Base-by-base conservation (phyloP, 1,140 invertebrate genomes). In the Drosophila repletoides region DNA sequence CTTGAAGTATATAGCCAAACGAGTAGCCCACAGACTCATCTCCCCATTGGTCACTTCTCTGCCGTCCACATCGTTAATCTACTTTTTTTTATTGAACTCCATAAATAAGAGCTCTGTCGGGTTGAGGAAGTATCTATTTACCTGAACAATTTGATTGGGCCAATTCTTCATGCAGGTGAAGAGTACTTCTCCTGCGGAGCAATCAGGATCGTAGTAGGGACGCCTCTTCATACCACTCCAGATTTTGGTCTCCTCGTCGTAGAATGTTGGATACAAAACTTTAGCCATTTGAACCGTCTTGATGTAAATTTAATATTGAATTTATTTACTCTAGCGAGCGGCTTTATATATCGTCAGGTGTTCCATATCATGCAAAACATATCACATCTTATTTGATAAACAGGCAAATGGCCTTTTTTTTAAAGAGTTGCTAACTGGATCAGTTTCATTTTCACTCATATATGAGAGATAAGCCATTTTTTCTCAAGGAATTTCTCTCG, bases 1-100 rank as follows among this genome's bases (percentile, higher is more conserved):
- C 33, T 64, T 64, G 0, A 88, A 41, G 41, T 46, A 63, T 5
- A 83, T 34, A 1, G 81, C 81, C 6, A 87, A 26, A 2, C 72
- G 60, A n/a, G 65, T 63, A 12, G 64, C 63, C 12, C 64, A 58
- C 9, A 41, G 33, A n/a, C 63, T 40, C 21, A 79, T 56, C 5
- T 87, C 66, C 7, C 36, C 41, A 36, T 69, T 75, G 3, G 74
- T 79, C 15, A 81, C 51, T 4, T 45, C 45, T 9, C 15, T 56
- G 15, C 63, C 76, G 15, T 81, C 72, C 26, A 43, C 49, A 38
- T 76, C 46, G 34, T 41, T 75, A 36, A 80, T 76, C 76, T 80
- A 58, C 29, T 45, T 53, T 24, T 58, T 38, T 31, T 43, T 26
- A 52, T 21, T 26, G 10, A 59, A 12, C 51, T 31, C 24, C 45